Evolutionary conservation across 2,113 vertebrate species (phyloP).

Genomic region (Osmerus eperlanus): DNA sequence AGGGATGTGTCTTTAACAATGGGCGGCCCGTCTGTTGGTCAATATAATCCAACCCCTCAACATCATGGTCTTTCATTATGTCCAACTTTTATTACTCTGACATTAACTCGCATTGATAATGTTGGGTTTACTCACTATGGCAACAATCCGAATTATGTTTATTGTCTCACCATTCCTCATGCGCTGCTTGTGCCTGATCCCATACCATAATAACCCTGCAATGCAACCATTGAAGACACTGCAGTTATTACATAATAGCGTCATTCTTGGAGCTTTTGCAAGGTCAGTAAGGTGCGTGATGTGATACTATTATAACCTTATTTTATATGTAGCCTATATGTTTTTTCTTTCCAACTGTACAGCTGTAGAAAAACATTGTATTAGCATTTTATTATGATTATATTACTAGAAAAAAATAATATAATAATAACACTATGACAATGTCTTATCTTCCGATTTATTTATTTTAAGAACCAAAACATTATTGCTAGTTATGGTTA

Average conservation of each 20-base stretch:
- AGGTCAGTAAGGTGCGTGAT: neutral
- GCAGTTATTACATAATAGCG: neutral
- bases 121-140: neutral
- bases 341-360: too few relatives aligned
- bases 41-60: constrained; percentile 8
- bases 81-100: constrained; percentile 7
- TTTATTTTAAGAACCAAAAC: neutral
- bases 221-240: neutral
- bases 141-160: neutral
- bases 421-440: too few relatives aligned
- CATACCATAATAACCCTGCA: too few relatives aligned
- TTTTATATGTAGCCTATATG: too few relatives aligned
- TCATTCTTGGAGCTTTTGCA: neutral
- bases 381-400: neutral
- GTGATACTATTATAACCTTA: too few relatives aligned
- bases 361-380: neutral
- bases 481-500: neutral
- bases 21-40: constrained; percentile 12
- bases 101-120: neutral
- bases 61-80: neutral
- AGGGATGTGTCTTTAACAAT: constrained; percentile 46
- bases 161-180: neutral
- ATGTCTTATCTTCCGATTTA: too few relatives aligned
- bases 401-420: too few relatives aligned
- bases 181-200: neutral